These are phyloP conservation scores for Fulmarus glacialis DNA, from an alignment of 2,113 vertebrate species.

Conservation along the genomic window DNA sequence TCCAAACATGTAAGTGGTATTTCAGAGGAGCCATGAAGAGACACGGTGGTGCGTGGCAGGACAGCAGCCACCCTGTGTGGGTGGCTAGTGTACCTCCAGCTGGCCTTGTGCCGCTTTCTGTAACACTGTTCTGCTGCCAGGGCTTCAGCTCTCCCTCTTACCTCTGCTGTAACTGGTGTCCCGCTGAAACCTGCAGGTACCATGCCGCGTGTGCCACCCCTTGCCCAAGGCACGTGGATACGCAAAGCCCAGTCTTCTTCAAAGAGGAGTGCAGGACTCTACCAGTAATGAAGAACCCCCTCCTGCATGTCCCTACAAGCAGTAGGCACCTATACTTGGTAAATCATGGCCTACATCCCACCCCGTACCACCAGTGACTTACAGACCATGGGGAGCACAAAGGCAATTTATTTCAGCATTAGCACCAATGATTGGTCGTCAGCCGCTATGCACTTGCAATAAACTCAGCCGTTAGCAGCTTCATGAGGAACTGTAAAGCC, in stretches of 20 bases:
- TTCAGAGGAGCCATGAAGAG: not conserved
- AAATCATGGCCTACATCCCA: not conserved
- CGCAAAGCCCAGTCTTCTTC: not conserved
- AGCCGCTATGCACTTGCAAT: not conserved
- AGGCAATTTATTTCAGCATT: not conserved
- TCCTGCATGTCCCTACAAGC: not conserved
- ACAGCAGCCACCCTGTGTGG: not conserved
- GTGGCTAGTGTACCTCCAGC: not conserved
- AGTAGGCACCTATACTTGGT: too few species aligned
- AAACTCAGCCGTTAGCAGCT: not conserved
- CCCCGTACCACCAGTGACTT: rapidly evolving
- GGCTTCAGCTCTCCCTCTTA: not conserved
- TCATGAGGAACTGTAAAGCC: not conserved
- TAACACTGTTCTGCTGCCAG: not conserved
- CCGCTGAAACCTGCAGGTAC: not conserved
- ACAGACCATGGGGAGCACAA: not conserved
- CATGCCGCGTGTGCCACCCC: not conserved
- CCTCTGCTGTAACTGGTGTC: not conserved
- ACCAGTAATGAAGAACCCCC: too few species aligned
- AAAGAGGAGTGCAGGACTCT: not conserved
- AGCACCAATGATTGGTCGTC: too few species aligned
- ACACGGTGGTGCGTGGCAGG: too few species aligned
- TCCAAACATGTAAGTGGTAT: not conserved
- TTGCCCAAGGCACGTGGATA: too few species aligned
- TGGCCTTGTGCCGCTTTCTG: not conserved